Evolutionary conservation across 2,888 invertebrate genomes (phyloP).

Genomic region (Philereme transversata): DNA sequence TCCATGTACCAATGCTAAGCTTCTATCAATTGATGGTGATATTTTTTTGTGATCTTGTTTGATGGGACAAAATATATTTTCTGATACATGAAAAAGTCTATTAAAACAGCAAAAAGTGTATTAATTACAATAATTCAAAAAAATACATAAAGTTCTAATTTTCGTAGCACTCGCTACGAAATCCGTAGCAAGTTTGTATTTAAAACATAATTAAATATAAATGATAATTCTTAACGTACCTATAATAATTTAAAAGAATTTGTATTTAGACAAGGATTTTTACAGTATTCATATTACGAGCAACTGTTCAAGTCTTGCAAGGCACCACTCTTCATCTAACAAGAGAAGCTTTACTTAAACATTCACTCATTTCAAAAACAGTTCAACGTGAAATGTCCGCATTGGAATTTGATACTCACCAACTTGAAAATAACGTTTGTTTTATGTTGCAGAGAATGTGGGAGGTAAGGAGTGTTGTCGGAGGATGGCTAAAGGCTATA

Average conservation of each 20-base stretch:
- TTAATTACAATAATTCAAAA: neutral
- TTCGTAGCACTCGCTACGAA: conserved; percentile 27
- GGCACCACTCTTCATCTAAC: conserved; percentile 70
- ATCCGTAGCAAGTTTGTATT: conserved; percentile 11
- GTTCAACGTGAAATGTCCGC: neutral
- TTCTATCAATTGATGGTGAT: conserved; percentile 30
- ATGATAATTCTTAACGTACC: neutral
- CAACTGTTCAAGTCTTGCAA: conserved; percentile 66
- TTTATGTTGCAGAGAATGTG: conserved; percentile 24
- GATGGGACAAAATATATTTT: neutral
- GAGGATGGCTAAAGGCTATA: conserved; percentile 56
- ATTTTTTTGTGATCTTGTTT: conserved; percentile 27
- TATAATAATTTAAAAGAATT: conserved; percentile 35
- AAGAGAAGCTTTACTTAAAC: conserved; percentile 65
- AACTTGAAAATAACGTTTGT: conserved; percentile 3
- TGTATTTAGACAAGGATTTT: conserved; percentile 58
- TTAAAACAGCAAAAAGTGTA: neutral
- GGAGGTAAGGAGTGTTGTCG: conserved; percentile 24
- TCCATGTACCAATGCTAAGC: conserved; percentile 45
- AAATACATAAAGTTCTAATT: neutral
- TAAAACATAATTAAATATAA: neutral
- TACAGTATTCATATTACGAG: conserved; percentile 63
- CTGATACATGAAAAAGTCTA: neutral
- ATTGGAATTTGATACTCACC: conserved; percentile 29
- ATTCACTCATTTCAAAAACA: conserved; percentile 14